Conservation (phyloP, 1,140 invertebrate species). For the Phortica variegata region DNA sequence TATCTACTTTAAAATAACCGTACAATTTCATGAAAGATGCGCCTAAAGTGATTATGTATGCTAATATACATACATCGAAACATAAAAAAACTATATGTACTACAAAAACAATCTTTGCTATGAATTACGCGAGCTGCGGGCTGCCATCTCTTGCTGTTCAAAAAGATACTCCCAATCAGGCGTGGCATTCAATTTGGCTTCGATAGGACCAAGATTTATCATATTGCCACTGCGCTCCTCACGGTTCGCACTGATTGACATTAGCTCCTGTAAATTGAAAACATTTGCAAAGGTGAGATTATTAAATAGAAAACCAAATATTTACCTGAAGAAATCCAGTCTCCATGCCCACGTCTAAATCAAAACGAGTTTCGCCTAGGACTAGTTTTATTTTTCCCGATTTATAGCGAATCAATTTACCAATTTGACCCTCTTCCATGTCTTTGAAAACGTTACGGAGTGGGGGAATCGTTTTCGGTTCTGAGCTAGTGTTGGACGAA, state of each 20-base stretch:
- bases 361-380: slow-evolving; percentile 61
- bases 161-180: slow-evolving; percentile 57
- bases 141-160: slow-evolving; percentile 31
- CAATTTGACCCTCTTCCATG: slow-evolving; percentile 62
- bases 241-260: slow-evolving; percentile 48
- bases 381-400: slow-evolving; percentile 61
- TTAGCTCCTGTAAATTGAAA: slow-evolving; percentile 34
- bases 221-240: slow-evolving; percentile 53
- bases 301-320: neutral
- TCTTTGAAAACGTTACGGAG: slow-evolving; percentile 29
- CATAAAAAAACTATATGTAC: too few relatives aligned
- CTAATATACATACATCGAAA: too few relatives aligned
- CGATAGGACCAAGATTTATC: slow-evolving; percentile 54
- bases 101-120: too few relatives aligned
- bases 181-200: slow-evolving; percentile 51
- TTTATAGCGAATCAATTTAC: slow-evolving; percentile 60
- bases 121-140: neutral
- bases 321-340: slow-evolving; percentile 52
- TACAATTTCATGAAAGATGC: neutral
- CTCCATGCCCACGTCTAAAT: slow-evolving; percentile 58
- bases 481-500: slow-evolving; percentile 26
- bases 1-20: neutral
- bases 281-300: neutral
- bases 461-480: slow-evolving; percentile 38
- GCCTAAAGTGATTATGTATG: neutral